Base-by-base conservation (phyloP, 2,113 vertebrate genomes). In the Plestiodon gilberti region DNA sequence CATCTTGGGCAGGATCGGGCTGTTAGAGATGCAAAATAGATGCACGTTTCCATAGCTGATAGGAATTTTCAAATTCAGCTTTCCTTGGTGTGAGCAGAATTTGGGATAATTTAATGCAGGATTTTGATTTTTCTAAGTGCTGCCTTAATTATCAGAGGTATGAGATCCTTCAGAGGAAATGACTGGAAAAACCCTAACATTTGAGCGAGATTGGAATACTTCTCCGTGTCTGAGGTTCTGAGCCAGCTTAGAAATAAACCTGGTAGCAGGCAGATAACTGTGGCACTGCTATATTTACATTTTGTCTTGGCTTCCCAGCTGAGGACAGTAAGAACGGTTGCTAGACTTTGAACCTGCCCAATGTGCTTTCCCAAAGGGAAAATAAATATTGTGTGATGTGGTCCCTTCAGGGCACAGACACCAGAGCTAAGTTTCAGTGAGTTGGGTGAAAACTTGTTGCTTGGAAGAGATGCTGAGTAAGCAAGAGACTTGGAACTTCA, bases 291-390 rank as follows among this genome's bases (percentile, higher is more conserved):
- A 67, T 93, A 86, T 83, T 90, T 92, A 81, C 84, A 79, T 83
- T 81, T 70, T 93, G 91, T 71, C 87, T 71, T 43, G 88, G 87
- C 78, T 57, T 33, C 83, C 87, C 82, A 59, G 70, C 61, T 82
- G 77, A 55, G 71, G 69, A 62, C 18, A 65, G 74, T 88, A 59
- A 89, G 76, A 85, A 92, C 78, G 86, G 83, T 82, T 82, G 61
- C 30, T 90, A 83, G 91, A 85, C 75, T 30, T 84, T 91, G 78
- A 70, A 35, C 43, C 69, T 83, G 82, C 76, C 67, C 87, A 91
- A 83, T 67, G 81, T 87, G 82, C 40, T 87, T 86, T 91, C 89
- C 48, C 0, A 89, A 6, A 78, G 57, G 62, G 76, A 87, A 48
- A 28, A 83, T 71, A 93, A 91, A 93, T 67, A 85, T 7, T 88